Base-by-base conservation (phyloP, 2,888 invertebrate genomes). In the Rugalucina vietnamica region DNA sequence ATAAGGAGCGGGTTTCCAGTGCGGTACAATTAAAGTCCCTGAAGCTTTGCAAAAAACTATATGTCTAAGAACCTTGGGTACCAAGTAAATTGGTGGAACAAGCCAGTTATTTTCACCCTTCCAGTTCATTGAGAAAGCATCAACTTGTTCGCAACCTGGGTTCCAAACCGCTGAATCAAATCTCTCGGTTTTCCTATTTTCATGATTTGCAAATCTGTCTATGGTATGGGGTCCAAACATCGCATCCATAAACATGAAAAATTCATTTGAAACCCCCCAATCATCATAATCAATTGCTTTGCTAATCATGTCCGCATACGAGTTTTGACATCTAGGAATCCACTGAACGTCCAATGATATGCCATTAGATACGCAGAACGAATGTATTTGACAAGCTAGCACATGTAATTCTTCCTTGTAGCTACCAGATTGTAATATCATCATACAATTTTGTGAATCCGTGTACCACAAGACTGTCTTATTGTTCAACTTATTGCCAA, bases 321-420 rank as follows among this genome's bases (percentile, higher is more conserved):
- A 18, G 54, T 76, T 78, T 2, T 70, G 4, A 57, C 54, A 43
- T 12, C 77, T 18, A 57, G 82, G 82, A 43, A 78, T 71, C 74
- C 82, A 81, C 60, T 77, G 77, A 24, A 81, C 49, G 24, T 76
- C 65, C 29, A 83, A 34, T 10, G 73, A 57, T 65, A 76, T 79
- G 24, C 49, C 73, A 14, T 24, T 27, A 29, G 14, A 18, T 10
- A 50, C 12, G 32, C 74, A 79, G 8, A 73, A 21, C 10, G n/a
- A n/a, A 27, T 65, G 49, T 36, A 79, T 65, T n/a, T 43, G 21
- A 34, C 39, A 2, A 37, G 73, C 60, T 27, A 39, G 29, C 21
- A 21, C 18, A 21, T 74, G 73, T 49, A 74, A 34, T 27, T 79
- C 74, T 37, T 49, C 12, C 5, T 79, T 79, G 36, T n/a, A 32